These are phyloP conservation scores for Sepiola atlantica DNA, from an alignment of 2,888 invertebrate species.

Conservation along the genomic window DNA sequence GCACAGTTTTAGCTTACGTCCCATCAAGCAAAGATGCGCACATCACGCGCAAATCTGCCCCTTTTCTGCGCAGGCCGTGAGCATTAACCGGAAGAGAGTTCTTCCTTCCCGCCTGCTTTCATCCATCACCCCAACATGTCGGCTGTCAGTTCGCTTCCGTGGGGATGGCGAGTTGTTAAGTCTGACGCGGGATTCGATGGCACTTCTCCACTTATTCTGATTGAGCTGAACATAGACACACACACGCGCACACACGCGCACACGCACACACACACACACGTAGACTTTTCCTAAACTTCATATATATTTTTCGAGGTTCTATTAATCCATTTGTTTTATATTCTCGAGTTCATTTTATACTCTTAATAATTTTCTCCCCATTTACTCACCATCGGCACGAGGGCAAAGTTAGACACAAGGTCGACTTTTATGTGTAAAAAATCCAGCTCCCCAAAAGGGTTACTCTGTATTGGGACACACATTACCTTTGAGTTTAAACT, in stretches of 20 bases:
- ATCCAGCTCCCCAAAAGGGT: no score
- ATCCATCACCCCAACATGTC: constrained; percentile 32
- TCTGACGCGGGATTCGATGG: background rate
- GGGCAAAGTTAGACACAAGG: no score
- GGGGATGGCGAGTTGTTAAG: constrained; percentile 9
- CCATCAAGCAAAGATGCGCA: constrained; percentile 32
- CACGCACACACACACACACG: background rate
- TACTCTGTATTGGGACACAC: no score
- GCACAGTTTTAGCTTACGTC: background rate
- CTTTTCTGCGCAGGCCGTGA: background rate
- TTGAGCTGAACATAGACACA: background rate
- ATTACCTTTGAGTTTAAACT: no score
- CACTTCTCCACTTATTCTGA: constrained; percentile 19
- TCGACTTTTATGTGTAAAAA: no score
- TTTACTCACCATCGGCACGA: background rate
- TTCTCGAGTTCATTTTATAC: background rate
- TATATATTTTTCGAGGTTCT: background rate
- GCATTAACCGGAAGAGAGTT: constrained; percentile 4
- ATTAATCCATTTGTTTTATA: background rate
- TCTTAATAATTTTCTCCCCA: background rate
- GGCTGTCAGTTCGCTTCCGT: constrained; percentile 10
- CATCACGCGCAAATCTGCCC: background rate
- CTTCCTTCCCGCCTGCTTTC: background rate
- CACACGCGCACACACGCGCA: background rate
- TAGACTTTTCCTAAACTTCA: background rate